Evolutionary conservation across 2,797 vertebrate species (phyloP).

Genomic region (Rhinogobio ventralis): DNA sequence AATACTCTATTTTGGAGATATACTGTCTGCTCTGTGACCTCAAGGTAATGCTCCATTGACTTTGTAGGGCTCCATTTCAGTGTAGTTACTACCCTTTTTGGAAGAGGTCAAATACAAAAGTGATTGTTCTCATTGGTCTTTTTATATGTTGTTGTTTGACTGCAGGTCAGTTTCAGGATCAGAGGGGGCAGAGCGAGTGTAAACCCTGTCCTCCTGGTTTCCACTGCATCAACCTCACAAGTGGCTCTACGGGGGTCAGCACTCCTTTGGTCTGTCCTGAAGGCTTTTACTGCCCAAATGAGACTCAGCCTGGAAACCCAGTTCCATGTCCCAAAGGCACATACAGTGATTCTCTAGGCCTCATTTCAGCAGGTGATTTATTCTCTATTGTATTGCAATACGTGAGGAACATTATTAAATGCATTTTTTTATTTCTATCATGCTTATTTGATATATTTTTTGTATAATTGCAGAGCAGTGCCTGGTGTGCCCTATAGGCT

Average conservation of each 20-base stretch:
- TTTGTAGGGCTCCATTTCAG: background rate
- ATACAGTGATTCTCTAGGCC: constrained; percentile 78
- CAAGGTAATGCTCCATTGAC: background rate
- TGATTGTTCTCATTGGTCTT: constrained; percentile 8
- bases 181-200: constrained; percentile 76
- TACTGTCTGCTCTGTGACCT: background rate
- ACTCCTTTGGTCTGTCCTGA: constrained; percentile 76
- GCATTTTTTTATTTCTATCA: background rate
- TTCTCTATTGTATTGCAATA: constrained; percentile 19
- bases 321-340: constrained; percentile 88
- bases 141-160: constrained; percentile 45
- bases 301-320: constrained; percentile 73
- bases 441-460: constrained; percentile 29
- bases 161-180: constrained; percentile 81
- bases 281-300: constrained; percentile 85
- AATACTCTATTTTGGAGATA: constrained; percentile 23
- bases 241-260: constrained; percentile 62
- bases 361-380: constrained; percentile 73
- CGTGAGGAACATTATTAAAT: background rate
- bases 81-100: background rate
- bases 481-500: constrained; percentile 75
- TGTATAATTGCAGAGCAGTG: constrained; percentile 78
- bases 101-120: constrained; percentile 14
- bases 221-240: constrained; percentile 71
- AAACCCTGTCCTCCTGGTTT: constrained; percentile 78